Evolutionary conservation across 2,113 vertebrate genomes (phyloP).

Genomic region (Ictalurus punctatus): DNA sequence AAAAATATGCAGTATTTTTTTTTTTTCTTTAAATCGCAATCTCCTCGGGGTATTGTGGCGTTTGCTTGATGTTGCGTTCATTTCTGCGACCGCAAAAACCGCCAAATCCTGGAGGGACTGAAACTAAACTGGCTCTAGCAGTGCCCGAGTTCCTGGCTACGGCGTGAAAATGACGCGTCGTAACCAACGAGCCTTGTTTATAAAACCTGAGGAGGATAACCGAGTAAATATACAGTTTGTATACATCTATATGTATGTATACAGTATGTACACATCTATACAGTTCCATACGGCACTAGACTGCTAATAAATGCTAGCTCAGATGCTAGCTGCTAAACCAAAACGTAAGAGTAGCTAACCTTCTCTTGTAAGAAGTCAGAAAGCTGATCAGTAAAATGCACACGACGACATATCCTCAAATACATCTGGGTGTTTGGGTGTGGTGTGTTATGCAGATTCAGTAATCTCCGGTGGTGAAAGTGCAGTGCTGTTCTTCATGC

Average conservation of each 20-base stretch:
- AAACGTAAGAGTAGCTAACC: neutral
- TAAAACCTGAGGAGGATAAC: neutral
- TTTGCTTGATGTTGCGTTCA: too few species aligned
- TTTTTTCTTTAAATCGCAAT: too few species aligned
- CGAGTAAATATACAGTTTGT: too few species aligned
- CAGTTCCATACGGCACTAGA: neutral
- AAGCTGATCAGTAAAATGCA: neutral
- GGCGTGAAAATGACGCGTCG: neutral
- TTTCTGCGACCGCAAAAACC: too few species aligned
- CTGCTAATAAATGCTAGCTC: neutral
- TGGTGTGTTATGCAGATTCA: too few species aligned
- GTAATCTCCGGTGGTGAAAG: neutral
- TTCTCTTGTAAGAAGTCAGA: neutral
- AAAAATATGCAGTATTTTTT: too few species aligned
- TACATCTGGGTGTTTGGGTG: too few species aligned
- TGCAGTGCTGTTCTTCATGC: neutral
- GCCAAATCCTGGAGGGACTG: too few species aligned
- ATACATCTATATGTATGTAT: too few species aligned
- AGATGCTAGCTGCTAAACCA: neutral
- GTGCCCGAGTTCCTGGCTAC: neutral
- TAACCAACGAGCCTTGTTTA: neutral
- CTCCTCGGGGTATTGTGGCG: too few species aligned
- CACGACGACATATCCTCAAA: neutral
- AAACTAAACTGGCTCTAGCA: neutral
- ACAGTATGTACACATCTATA: neutral